Evolutionary conservation across 2,888 invertebrate species (phyloP).

Genomic region (Drosophila yooni): DNA sequence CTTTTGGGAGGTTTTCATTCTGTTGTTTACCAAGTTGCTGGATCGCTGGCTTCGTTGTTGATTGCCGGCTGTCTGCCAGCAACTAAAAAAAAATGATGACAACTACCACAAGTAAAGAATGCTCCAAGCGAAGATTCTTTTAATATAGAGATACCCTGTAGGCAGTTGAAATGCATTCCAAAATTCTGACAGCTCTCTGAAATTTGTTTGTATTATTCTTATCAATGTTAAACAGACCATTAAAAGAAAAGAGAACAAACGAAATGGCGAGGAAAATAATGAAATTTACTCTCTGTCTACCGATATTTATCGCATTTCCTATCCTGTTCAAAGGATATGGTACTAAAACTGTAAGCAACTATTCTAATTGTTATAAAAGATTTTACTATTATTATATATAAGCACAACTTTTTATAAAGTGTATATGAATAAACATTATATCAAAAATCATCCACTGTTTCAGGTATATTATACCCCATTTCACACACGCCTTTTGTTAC

Average conservation of each 20-base stretch:
- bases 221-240: neutral
- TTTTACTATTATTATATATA: neutral
- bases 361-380: neutral
- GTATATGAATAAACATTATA: neutral
- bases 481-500: neutral
- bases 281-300: neutral
- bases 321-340: neutral
- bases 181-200: neutral
- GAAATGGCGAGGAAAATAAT: neutral
- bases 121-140: too few relatives aligned
- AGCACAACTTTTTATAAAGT: neutral
- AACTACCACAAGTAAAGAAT: neutral
- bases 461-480: neutral
- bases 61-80: slow-evolving; percentile 70
- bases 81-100: slow-evolving; percentile 24
- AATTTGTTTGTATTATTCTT: neutral
- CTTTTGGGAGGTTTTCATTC: slow-evolving; percentile 37
- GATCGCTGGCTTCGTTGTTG: slow-evolving; percentile 74
- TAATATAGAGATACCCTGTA: slow-evolving; percentile 8
- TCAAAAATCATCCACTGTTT: neutral
- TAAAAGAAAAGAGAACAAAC: neutral
- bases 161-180: neutral
- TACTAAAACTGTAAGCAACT: neutral
- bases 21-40: slow-evolving; percentile 71
- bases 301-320: fast-evolving